A percentile compares a stretch with the other conserved stretches of the same genome.
Conservation (phyloP, 2,888 invertebrate genomes). For the Notocelia uddmanniana region DNA sequence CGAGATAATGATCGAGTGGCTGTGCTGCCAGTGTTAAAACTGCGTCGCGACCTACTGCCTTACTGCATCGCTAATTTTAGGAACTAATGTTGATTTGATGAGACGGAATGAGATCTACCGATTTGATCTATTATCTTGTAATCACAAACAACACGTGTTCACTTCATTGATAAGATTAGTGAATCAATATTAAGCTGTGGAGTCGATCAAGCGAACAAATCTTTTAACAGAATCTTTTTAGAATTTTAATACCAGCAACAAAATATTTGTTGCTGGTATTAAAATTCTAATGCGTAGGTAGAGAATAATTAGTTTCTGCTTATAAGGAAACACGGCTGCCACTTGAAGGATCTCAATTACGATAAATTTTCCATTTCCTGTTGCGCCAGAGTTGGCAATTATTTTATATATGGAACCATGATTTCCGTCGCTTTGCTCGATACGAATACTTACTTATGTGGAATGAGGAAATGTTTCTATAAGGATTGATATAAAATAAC, state of each 20-base stretch:
- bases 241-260: too few species aligned
- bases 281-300: constrained; percentile 14
- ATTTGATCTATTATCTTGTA: constrained; percentile 22
- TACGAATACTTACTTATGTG: too few species aligned
- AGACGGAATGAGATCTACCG: constrained; percentile 46
- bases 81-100: constrained; percentile 55
- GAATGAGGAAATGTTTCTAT: neutral
- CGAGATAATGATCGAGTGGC: constrained; percentile 64
- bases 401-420: constrained; percentile 8
- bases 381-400: constrained; percentile 20
- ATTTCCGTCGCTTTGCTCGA: constrained; percentile 16
- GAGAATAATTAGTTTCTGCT: constrained; percentile 20
- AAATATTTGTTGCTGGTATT: neutral
- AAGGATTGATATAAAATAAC: constrained; percentile 2
- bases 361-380: constrained; percentile 30
- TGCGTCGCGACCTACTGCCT: constrained; percentile 63
- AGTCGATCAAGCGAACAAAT: neutral
- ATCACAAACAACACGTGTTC: constrained; percentile 1
- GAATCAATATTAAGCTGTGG: neutral
- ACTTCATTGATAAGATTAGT: neutral
- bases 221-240: too few species aligned
- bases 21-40: constrained; percentile 44
- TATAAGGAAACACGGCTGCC: constrained; percentile 27
- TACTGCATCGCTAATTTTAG: constrained; percentile 62
- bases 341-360: constrained; percentile 38